Base-by-base conservation (phyloP, 2,888 invertebrate genomes). In the Pedicia rivosa region DNA sequence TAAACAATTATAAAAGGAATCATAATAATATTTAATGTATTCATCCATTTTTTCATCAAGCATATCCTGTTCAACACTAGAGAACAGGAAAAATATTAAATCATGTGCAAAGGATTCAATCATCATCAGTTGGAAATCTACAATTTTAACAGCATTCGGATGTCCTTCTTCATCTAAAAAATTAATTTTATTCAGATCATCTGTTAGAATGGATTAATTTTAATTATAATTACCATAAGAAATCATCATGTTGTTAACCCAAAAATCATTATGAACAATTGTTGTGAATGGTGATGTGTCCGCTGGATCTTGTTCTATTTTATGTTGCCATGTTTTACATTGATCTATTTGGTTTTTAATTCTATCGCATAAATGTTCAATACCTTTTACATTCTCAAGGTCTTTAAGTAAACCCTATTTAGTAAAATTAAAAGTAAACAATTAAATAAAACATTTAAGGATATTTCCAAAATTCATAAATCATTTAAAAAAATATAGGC, bases 181-280 rank as follows among this genome's bases (percentile, higher is more conserved):
- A 13, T 13, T n/a, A 15, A 28, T 10, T 6, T n/a, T 4, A 13
- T 13, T n/a, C 15, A 15, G 9, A n/a, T 22, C 12, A 9, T 13
- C 7, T 7, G 3, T 27, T 14, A 16, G 10, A 26, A 17, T 12
- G n/a, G 8, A 4, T 27, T n/a, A 10, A 14, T 30, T 14, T 14
- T 9, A n/a, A 28, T 30, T 27, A n/a, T 7, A 41, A 13, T 44
- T 47, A 51, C 69, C 61, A 37, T 60, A 58, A 37, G 61, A 54
- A 10, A 72, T 54, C 63, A 74, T 65, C 2, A 72, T 59, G 44
- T 74, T 74, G 47, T 72, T 73, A 10, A 67, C 65, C 74, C 73
- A 74, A 35, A 69, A 62, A 49, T 74, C 74, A 1, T 62, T 56
- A 44, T 74, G 74, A 2, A 63, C 57, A 14, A 71, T 59, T 0